Conservation (phyloP, 2,113 vertebrate genomes). For the Cygnus buccinator region DNA sequence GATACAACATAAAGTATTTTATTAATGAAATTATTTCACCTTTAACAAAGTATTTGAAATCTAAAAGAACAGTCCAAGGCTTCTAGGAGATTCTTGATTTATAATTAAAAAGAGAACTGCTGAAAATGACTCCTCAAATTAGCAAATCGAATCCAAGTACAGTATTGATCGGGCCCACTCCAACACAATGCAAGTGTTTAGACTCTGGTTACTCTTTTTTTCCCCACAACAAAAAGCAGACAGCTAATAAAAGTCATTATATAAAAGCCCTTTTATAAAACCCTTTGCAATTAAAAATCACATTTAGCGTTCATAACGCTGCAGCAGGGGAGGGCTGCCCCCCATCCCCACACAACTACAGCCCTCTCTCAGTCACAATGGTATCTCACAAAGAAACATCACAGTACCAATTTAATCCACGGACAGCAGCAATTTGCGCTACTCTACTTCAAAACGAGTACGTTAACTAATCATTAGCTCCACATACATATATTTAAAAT, state of each 20-base stretch:
- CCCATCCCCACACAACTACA: neutral
- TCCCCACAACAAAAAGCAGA: neutral
- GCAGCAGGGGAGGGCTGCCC: neutral
- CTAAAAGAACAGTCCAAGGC: neutral
- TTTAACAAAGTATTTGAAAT: neutral
- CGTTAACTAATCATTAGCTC: neutral
- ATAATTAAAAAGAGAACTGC: neutral
- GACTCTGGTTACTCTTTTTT: neutral
- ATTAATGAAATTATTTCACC: conserved; percentile 4
- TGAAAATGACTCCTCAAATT: neutral
- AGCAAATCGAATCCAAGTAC: neutral
- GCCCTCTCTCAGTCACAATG: accelerated
- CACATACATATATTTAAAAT: neutral
- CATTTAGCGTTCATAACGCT: neutral
- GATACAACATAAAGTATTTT: neutral
- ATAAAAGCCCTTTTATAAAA: conserved; percentile 7
- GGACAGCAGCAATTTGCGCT: neutral
- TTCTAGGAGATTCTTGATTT: neutral
- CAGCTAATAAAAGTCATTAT: neutral
- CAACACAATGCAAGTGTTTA: neutral
- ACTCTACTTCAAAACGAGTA: neutral
- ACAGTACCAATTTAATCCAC: neutral
- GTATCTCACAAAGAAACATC: neutral
- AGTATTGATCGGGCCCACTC: neutral
- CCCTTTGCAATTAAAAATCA: neutral